Percentiles rank a stretch among this genome's conserved stretches.
phyloP scores from a whole-genome alignment of 2,888 invertebrate genomes.

The Drosophila gaucha region DNA sequence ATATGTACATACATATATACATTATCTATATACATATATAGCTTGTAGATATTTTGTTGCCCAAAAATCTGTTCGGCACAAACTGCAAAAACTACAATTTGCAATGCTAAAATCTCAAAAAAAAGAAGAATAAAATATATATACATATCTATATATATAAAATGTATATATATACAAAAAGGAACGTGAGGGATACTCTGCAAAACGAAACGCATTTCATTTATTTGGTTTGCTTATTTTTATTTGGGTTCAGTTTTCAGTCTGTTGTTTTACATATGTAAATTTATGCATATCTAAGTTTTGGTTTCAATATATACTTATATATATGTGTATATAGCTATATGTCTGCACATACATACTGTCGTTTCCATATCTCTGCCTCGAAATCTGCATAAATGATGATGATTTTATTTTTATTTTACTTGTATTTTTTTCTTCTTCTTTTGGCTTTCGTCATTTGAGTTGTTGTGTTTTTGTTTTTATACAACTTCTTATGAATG shows the following conservation, averaged over 20 bases:
- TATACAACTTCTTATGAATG: conserved; percentile 56
- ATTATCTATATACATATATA: conserved; percentile 17
- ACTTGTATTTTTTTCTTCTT: conserved; percentile 1
- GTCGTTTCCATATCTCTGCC: conserved; percentile 70
- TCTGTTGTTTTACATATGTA: conserved; percentile 53
- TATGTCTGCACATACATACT: conserved; percentile 23
- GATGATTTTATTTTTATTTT: conserved; percentile 62
- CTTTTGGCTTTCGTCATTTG: conserved; percentile 64
- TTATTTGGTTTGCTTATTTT: conserved; percentile 1
- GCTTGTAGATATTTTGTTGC: conserved; percentile 29
- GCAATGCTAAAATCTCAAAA: conserved; percentile 63
- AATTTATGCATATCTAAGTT: conserved; percentile 72
- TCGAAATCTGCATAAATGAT: conserved; percentile 78
- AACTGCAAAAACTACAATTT: conserved; percentile 69
- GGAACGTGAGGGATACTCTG: conserved; percentile 37
- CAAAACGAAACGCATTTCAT: conserved; percentile 3
- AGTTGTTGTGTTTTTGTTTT: conserved; percentile 32
- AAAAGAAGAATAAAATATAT: conserved; percentile 5
- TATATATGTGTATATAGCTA: conserved; percentile 16
- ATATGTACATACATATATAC: conserved; percentile 15
- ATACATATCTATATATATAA: not conserved
- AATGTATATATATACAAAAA: conserved; percentile 15
- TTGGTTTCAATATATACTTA: conserved; percentile 12
- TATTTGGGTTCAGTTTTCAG: conserved; percentile 35
- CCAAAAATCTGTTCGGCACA: conserved; percentile 18